Evolutionary conservation across 1,140 invertebrate genomes (phyloP).

Genomic region (Drosophila leontia): DNA sequence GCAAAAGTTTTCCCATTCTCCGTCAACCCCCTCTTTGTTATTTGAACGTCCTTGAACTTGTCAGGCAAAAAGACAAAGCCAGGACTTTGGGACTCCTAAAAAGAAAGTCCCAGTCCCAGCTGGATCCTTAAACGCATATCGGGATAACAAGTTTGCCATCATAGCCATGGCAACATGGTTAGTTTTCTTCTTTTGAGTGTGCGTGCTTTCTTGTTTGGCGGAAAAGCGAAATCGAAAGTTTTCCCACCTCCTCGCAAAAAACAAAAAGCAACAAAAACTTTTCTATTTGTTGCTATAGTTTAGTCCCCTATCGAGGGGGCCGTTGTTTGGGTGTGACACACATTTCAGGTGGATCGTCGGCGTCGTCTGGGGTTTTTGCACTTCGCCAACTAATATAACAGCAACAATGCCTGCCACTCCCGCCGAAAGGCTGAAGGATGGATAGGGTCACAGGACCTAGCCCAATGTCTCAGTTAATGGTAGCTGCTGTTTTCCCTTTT

Average conservation of each 20-base stretch:
- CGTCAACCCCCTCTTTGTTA: not conserved
- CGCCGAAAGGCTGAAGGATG: conserved; percentile 8
- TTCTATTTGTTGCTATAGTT: conserved; percentile 49
- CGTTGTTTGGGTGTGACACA: conserved; percentile 72
- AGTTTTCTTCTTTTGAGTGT: conserved; percentile 32
- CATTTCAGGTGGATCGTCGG: conserved; percentile 53
- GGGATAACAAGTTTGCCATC: conserved; percentile 67
- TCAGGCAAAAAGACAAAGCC: conserved; percentile 23
- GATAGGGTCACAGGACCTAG: conserved; percentile 46
- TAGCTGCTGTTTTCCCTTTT: conserved; percentile 14
- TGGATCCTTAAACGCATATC: conserved; percentile 40
- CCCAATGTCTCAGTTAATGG: conserved; percentile 57
- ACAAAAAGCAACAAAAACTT: not conserved
- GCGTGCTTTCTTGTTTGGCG: conserved; percentile 27
- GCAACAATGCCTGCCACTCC: conserved; percentile 34
- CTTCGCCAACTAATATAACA: conserved; percentile 44
- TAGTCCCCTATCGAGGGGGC: conserved; percentile 13
- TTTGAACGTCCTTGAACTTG: conserved; percentile 81
- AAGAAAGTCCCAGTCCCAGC: conserved; percentile 32
- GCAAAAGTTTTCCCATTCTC: conserved; percentile 9
- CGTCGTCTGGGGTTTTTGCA: conserved; percentile 41
- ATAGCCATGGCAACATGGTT: conserved; percentile 67
- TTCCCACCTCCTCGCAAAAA: conserved; percentile 19
- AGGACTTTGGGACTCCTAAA: not conserved
- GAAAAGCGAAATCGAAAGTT: conserved; percentile 50